Evolutionary conservation across 2,888 invertebrate species (phyloP).

Genomic region (Mechanitis messenoides): DNA sequence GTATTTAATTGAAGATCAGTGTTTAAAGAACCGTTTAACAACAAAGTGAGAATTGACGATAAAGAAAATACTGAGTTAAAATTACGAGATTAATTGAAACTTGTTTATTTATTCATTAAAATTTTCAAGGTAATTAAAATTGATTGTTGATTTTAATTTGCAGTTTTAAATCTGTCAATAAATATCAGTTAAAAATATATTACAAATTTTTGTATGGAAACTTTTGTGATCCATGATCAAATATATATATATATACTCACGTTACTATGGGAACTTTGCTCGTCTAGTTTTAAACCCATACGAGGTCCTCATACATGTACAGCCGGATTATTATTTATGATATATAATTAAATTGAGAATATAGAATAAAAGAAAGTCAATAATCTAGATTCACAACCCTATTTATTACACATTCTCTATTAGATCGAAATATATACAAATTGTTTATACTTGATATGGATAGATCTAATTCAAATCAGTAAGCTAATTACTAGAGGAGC

Average conservation of each 20-base stretch:
- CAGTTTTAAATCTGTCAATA: background rate
- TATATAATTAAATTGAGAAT: too few relatives aligned
- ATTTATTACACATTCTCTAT: too few relatives aligned
- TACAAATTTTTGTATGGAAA: too few relatives aligned
- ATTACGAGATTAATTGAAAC: conserved; percentile 14
- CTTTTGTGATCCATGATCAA: too few relatives aligned
- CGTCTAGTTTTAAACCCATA: too few relatives aligned
- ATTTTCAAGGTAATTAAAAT: background rate
- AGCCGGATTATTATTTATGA: too few relatives aligned
- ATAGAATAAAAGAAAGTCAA: too few relatives aligned
- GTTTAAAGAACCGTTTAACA: conserved; percentile 39
- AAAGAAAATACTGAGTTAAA: conserved; percentile 28
- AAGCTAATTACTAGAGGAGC: conserved; percentile 12
- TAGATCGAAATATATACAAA: background rate
- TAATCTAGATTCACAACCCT: too few relatives aligned
- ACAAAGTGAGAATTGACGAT: conserved; percentile 32
- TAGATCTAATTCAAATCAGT: background rate
- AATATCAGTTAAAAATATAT: too few relatives aligned
- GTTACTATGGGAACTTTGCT: too few relatives aligned
- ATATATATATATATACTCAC: background rate
- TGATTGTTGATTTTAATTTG: background rate
- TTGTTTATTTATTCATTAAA: conserved; percentile 8
- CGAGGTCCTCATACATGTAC: too few relatives aligned
- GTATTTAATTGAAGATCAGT: conserved; percentile 53
- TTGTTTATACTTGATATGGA: too few relatives aligned